Conservation (phyloP, 2,888 invertebrate species). For the Orthonychiurus folsomi region DNA sequence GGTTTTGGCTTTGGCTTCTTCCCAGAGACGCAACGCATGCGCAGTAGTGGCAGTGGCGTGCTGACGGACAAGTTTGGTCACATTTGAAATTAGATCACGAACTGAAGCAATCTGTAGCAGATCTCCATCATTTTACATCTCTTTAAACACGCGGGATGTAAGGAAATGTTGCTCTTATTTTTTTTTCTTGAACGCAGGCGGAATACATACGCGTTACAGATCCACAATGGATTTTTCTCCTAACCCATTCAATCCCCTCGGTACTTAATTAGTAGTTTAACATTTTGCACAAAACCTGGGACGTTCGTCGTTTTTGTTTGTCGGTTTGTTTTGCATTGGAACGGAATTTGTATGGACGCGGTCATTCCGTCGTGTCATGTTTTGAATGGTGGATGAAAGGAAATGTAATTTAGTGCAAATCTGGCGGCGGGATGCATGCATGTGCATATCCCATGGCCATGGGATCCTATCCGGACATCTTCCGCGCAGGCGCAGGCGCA, state of each 20-base stretch:
- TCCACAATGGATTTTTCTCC: no score
- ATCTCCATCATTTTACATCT: not conserved
- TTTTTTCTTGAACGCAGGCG: not conserved
- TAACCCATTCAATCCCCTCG: not conserved
- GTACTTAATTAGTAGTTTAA: not conserved
- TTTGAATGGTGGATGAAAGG: not conserved
- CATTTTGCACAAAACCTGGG: not conserved
- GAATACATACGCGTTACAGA: no score
- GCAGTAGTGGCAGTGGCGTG: no score
- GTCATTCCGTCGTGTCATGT: not conserved
- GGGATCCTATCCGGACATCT: not conserved
- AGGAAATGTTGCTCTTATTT: not conserved
- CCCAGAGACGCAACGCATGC: no score
- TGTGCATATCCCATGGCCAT: not conserved
- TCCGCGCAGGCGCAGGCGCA: no score
- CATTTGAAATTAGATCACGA: not conserved
- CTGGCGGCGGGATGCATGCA: no score
- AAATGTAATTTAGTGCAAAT: not conserved
- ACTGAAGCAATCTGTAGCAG: not conserved
- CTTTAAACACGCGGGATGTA: no score
- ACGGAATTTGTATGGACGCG: not conserved
- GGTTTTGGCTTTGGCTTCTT: no score
- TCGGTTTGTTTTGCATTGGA: not conserved
- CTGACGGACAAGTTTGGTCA: no score
- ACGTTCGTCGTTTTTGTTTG: not conserved